Base-by-base conservation (phyloP, 2,113 vertebrate species). In the Gila orcuttii region DNA sequence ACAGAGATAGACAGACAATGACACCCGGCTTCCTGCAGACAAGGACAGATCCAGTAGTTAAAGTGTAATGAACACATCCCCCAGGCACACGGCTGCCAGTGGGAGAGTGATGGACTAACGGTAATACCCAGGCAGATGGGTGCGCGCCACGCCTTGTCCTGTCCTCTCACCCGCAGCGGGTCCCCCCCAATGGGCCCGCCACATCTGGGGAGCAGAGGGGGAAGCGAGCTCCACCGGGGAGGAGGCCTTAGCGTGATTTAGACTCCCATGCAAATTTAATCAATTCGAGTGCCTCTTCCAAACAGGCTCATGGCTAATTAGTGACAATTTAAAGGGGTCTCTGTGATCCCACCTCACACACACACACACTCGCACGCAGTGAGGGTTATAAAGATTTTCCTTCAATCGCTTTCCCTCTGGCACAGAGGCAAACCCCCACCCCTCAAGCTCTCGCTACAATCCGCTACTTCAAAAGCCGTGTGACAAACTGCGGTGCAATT, bases 201-300 rank as follows among this genome's bases (percentile, higher is more conserved):
- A 85, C 68, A 60, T 78, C 75, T 84, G 88, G 75, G 66, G 84
- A 75, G 79, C 39, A 50, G 66, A 69, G 69, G 66, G 78, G 89
- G 83, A 66, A 47, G 39, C 57, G 52, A 82, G 68, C 90, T 91
- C 87, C 90, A 89, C 86, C 86, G 87, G 91, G 89, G 89, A 90
- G 90, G 89, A 92, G 92, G 90, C 92, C 91, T 91, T 86, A 88
- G 92, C 91, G 89, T 94, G 94, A 95, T 95, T 95, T 95, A 94
- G 94, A 90, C 94, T 94, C 90, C 93, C 91, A 95, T 96, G 95
- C 94, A 95, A 96, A 96, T 96, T 96, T 96, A 96, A 96, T 96
- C 95, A 96, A 94, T 96, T 95, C 90, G 89, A 95, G 95, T 95
- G 93, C 92, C 93, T 95, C 94, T 94, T 87, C 92, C 93, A 93